Evolutionary conservation across 2,888 invertebrate genomes (phyloP), one percentile per base, ranked within the genome.

Genomic region (Dolomedes plantarius): DNA sequence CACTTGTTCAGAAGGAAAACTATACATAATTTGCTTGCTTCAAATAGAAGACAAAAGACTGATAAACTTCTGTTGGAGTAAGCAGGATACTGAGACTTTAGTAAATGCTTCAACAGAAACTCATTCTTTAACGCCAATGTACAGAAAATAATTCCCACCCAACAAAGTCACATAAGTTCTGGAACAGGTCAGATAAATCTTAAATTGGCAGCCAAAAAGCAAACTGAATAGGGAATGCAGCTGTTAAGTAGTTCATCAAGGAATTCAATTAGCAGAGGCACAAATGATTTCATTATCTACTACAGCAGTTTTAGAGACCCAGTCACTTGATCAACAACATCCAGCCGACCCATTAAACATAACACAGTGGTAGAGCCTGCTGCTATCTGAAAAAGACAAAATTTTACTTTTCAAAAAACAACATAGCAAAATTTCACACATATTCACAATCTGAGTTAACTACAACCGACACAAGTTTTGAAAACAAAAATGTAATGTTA

Each of bases 361-460:
- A 90, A 82, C 32, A 90, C 90, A 13, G 90, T 90, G 9, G 89
- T 88, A 1, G 90, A 89, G 3, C 90, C 90, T 16, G 88, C 87
- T 2, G 90, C 89, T 39, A 90, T 89, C 89, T 89, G 36, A 36
- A 36, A 9, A 9, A 36, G 36, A 36, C 36, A 7, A 36, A 9
- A 36, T 36, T 36, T 36, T 36, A 36, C 6, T 36, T 36, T 36
- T 36, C 36, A 36, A 36, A n/a, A n/a, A n/a, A n/a, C n/a, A n/a
- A n/a, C n/a, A n/a, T n/a, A n/a, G n/a, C n/a, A n/a, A n/a, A n/a
- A n/a, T n/a, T n/a, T n/a, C n/a, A n/a, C n/a, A n/a, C n/a, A n/a
- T n/a, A n/a, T n/a, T n/a, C n/a, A n/a, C n/a, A n/a, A n/a, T n/a
- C n/a, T n/a, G n/a, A n/a, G n/a, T n/a, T n/a, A n/a, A n/a, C n/a